These are phyloP conservation scores for Gyrodactylus salaris DNA, from an alignment of 1,140 invertebrate genomes.

Conservation along the genomic window DNA sequence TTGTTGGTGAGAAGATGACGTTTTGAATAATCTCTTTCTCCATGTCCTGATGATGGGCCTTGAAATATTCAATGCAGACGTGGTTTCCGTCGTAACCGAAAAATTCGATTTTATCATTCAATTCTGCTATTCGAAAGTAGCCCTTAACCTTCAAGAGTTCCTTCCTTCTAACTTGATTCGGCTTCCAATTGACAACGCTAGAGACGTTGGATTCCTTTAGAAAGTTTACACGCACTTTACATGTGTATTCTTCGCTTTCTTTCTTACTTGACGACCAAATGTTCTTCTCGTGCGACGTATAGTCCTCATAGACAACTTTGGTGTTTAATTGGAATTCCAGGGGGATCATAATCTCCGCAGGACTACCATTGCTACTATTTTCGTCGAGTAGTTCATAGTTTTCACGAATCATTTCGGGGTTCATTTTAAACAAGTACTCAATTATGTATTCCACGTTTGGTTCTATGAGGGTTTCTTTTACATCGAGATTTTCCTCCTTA, in stretches of 20 bases:
- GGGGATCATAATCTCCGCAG: background rate
- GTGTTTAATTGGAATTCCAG: background rate
- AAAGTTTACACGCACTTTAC: too few relatives aligned
- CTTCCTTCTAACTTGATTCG: background rate
- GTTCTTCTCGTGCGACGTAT: background rate
- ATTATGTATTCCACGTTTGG: too few relatives aligned
- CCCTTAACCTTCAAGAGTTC: background rate
- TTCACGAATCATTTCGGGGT: too few relatives aligned
- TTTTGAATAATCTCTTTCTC: background rate
- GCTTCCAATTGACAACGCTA: background rate
- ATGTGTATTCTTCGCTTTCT: background rate
- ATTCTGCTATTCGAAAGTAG: background rate
- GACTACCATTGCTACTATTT: too few relatives aligned
- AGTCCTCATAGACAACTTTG: background rate
- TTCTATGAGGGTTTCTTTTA: too few relatives aligned
- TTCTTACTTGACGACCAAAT: background rate
- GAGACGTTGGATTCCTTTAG: background rate
- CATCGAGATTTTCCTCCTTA: background rate
- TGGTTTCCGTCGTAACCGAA: background rate
- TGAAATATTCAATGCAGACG: background rate
- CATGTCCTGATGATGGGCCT: background rate
- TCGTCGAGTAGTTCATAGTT: too few relatives aligned
- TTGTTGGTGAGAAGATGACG: background rate
- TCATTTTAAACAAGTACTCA: too few relatives aligned
- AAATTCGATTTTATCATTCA: background rate